These are phyloP conservation scores for Phataginus tricuspis DNA, from an alignment of 2,797 vertebrate genomes.

Conservation along the genomic window DNA sequence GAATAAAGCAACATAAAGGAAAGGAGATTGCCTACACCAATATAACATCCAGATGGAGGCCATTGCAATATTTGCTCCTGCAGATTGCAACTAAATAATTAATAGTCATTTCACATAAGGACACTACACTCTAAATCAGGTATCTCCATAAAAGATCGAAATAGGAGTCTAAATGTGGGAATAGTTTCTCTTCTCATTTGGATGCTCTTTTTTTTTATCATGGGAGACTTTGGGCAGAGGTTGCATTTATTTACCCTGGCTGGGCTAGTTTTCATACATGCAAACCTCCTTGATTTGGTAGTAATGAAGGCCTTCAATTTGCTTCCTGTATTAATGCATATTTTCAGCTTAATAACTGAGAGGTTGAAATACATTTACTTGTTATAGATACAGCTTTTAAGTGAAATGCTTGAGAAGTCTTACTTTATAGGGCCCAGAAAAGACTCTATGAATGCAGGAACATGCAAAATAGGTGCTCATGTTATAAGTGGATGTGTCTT, in stretches of 20 bases:
- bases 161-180: background rate
- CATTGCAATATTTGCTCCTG: background rate
- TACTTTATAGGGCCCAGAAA: background rate
- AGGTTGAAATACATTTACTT: constrained; percentile 18
- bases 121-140: background rate
- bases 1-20: background rate
- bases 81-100: background rate
- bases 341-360: background rate
- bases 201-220: background rate
- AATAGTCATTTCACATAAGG: background rate
- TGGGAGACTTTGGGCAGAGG: background rate
- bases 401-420: background rate
- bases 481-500: background rate
- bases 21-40: background rate
- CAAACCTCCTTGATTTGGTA: background rate
- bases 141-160: background rate
- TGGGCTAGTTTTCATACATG: background rate
- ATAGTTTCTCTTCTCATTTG: background rate
- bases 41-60: background rate
- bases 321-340: background rate
- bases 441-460: background rate
- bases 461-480: background rate
- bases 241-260: background rate
- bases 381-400: background rate
- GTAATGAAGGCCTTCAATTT: background rate